These are phyloP conservation scores for Halotydeus destructor DNA, from an alignment of 1,140 invertebrate species.

Conservation along the genomic window DNA sequence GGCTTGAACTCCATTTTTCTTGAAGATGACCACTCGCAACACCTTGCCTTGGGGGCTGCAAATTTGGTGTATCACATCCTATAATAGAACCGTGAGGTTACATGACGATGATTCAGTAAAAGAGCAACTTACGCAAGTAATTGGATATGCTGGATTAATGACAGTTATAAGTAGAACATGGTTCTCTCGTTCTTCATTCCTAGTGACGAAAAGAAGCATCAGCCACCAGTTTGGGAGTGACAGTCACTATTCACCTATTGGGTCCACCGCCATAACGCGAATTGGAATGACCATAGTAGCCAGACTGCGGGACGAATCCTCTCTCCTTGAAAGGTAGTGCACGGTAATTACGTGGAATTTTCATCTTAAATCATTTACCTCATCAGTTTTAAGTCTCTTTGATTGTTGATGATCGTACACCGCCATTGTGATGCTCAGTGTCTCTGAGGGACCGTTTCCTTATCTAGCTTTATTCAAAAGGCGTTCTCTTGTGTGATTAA, in stretches of 20 bases:
- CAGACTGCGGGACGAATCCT: neutral
- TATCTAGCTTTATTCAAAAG: too few species aligned
- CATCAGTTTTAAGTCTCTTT: conserved; percentile 9
- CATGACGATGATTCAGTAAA: conserved; percentile 1
- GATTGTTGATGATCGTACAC: conserved; percentile 8
- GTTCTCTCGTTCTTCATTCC: conserved; percentile 39
- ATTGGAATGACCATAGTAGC: conserved; percentile 11
- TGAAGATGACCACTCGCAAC: conserved; percentile 93
- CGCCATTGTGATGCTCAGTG: conserved; percentile 2
- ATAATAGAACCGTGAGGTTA: conserved; percentile 17
- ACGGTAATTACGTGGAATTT: neutral
- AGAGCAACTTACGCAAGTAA: conserved; percentile 76
- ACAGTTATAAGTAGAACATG: conserved; percentile 86
- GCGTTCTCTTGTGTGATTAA: too few species aligned
- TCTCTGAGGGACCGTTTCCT: neutral
- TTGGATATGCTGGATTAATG: conserved; percentile 89
- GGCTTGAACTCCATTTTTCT: conserved; percentile 93
- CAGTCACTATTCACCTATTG: neutral
- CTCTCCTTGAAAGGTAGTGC: conserved; percentile 1
- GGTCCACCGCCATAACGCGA: conserved; percentile 4
- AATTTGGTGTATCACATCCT: conserved; percentile 96
- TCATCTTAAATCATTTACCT: conserved; percentile 1
- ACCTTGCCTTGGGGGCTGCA: conserved; percentile 82
- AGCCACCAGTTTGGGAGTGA: neutral
- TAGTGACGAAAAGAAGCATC: neutral